A percentile compares a stretch with the other conserved stretches of the same genome.
phyloP scores from a whole-genome alignment of 2,888 invertebrate genomes.

The Seira sanloemensis region DNA sequence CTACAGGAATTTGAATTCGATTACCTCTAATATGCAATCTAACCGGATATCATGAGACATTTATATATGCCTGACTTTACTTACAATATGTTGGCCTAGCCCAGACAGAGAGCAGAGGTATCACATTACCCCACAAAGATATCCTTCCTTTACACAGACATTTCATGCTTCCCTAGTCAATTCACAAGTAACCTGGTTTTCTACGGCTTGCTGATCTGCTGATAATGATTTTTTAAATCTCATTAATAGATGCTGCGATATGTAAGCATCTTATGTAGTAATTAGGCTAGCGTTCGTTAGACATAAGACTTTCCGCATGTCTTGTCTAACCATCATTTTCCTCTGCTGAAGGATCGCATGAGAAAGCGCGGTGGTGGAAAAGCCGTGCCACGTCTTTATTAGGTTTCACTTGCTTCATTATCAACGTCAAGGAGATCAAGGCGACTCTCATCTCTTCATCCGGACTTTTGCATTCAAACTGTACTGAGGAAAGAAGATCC shows the following conservation, averaged over 20 bases:
- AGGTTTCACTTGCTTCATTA: conserved; percentile 3
- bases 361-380: neutral
- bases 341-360: neutral
- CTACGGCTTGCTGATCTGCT: neutral
- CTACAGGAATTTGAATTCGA: neutral
- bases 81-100: neutral
- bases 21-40: neutral
- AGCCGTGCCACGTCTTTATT: neutral
- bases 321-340: neutral
- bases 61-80: neutral
- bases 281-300: conserved; percentile 10
- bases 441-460: neutral
- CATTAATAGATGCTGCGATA: conserved; percentile 7
- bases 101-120: too few species aligned
- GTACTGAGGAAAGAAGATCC: neutral
- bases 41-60: neutral
- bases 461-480: neutral
- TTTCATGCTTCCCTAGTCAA: neutral
- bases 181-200: conserved; percentile 5
- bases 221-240: conserved; percentile 9
- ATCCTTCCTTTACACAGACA: neutral
- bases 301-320: neutral
- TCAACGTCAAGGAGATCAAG: conserved; percentile 12
- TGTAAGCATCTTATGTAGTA: neutral
- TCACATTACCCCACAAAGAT: neutral